These are phyloP conservation scores for Rhopilema esculentum DNA, from an alignment of 30 jellyfish, hydroid and myxozoan genomes.

Conservation along the genomic window DNA sequence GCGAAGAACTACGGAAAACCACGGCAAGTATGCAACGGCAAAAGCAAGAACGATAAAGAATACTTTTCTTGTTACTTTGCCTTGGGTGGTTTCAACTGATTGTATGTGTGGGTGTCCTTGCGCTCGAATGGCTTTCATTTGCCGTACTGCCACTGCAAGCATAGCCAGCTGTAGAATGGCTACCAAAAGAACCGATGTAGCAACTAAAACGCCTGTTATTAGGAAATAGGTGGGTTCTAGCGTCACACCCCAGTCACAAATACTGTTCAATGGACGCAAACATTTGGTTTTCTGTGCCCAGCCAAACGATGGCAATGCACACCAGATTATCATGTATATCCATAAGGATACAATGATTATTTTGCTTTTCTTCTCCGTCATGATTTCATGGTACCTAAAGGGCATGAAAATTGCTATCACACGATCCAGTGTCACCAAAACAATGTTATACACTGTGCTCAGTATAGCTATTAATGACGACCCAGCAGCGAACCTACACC, in stretches of 20 bases:
- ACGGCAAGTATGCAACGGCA: slow-evolving; percentile 16
- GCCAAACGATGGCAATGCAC: slow-evolving; percentile 1
- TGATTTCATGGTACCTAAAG: slow-evolving; percentile 2
- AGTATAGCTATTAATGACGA: background rate
- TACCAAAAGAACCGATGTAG: background rate
- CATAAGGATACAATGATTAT: background rate
- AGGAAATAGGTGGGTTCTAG: background rate
- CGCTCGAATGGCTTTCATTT: background rate
- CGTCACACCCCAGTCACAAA: slow-evolving; percentile 26
- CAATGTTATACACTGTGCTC: background rate
- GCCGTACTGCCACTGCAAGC: slow-evolving; percentile 2
- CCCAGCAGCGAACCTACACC: slow-evolving; percentile 34
- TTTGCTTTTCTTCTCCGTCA: background rate
- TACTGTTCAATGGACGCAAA: slow-evolving; percentile 8
- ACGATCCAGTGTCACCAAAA: background rate
- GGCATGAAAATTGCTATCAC: slow-evolving; percentile 29
- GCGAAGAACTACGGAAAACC: slow-evolving; percentile 22
- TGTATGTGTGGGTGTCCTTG: background rate
- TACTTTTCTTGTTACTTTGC: slow-evolving; percentile 8
- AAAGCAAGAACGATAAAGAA: background rate
- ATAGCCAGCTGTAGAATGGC: background rate
- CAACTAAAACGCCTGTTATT: slow-evolving; percentile 1
- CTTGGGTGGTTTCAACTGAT: background rate
- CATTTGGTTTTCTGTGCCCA: slow-evolving; percentile 2
- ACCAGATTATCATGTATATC: slow-evolving; percentile 5